A percentile compares a stretch with the other conserved stretches of the same genome.
Evolutionary conservation across 2,113 vertebrate genomes (phyloP).

Genomic region (Aptenodytes patagonicus): DNA sequence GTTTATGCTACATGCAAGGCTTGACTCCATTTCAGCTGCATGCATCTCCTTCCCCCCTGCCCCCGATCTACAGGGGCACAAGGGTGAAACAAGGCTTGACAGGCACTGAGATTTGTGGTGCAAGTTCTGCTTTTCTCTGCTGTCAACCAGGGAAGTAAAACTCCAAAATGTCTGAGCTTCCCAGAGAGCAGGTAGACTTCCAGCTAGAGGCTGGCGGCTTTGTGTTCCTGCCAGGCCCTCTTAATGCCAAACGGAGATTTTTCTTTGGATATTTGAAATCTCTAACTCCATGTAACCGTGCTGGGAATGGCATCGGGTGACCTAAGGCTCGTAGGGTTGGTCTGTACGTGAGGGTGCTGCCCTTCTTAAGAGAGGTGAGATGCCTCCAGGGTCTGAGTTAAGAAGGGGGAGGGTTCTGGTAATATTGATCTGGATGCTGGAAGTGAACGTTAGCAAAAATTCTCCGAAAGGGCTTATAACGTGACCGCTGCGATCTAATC

Average conservation of each 20-base stretch:
- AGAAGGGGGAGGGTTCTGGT: not conserved
- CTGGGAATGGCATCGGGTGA: not conserved
- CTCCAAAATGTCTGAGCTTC: not conserved
- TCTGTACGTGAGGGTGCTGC: not conserved
- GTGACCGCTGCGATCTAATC: not conserved
- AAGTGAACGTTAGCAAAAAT: not conserved
- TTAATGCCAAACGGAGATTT: not conserved
- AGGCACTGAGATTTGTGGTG: not conserved
- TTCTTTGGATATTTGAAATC: not conserved
- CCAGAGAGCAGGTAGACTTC: not conserved
- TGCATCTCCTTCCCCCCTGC: not conserved
- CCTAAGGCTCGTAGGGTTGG: not conserved
- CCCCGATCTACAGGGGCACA: not conserved
- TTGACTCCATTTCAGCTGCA: not conserved
- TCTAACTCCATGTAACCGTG: not conserved
- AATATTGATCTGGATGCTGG: not conserved
- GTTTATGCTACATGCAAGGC: not conserved
- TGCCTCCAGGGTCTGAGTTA: not conserved
- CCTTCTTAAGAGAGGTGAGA: not conserved
- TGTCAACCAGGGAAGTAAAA: not conserved
- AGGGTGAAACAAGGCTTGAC: not conserved
- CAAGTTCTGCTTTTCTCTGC: not conserved
- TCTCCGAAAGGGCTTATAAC: not conserved
- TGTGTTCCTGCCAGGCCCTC: not conserved
- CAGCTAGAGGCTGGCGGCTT: not conserved